Evolutionary conservation across 30 jellyfish, hydroid and myxozoan genomes (phyloP).

Genomic region (Aurelia aurita complex sp. Pacific): DNA sequence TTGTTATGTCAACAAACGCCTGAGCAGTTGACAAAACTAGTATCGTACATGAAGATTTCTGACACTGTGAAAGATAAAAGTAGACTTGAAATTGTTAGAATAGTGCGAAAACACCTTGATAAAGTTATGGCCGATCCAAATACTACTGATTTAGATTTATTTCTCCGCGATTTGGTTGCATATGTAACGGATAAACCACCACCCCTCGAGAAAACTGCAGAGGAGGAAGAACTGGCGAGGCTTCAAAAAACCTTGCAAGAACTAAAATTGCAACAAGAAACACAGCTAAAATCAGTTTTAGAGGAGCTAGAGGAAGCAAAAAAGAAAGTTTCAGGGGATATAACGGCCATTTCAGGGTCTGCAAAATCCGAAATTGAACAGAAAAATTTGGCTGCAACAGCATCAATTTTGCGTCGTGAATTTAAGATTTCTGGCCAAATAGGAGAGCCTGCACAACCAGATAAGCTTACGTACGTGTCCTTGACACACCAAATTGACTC

Average conservation of each 20-base stretch:
- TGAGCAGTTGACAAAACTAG: slow-evolving; percentile 1
- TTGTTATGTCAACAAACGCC: neutral
- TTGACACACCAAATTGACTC: neutral
- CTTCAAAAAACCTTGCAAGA: no score
- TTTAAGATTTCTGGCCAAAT: neutral
- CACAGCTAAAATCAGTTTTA: no score
- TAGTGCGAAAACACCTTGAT: neutral
- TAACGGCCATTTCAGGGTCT: neutral
- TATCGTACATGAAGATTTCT: neutral
- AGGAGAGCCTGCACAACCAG: neutral
- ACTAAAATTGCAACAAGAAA: no score
- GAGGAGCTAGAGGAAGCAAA: neutral
- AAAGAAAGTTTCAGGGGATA: neutral
- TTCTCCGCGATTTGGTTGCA: neutral
- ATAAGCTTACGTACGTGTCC: neutral
- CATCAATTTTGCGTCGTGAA: neutral
- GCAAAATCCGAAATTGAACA: neutral
- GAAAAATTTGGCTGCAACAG: neutral
- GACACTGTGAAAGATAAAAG: neutral
- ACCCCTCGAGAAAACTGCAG: neutral
- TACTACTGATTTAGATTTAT: neutral
- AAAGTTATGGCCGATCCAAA: neutral
- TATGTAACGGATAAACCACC: neutral
- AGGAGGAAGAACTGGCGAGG: neutral
- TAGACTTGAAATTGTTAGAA: neutral